Evolutionary conservation across 2,888 invertebrate species (phyloP).

Genomic region (Mythimna pallens): DNA sequence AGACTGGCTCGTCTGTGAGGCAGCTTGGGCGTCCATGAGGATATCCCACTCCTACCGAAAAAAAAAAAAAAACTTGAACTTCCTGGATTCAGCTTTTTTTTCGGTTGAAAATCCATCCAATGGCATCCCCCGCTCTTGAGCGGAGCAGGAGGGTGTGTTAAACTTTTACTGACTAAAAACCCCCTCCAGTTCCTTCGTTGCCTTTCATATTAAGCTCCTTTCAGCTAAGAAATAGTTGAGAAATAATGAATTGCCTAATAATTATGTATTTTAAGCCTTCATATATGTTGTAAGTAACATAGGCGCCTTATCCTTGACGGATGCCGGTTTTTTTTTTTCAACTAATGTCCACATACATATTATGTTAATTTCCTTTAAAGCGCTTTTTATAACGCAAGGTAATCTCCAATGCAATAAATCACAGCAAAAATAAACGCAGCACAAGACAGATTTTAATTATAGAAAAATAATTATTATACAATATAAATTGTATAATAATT

Average conservation of each 20-base stretch:
- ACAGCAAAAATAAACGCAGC: background rate
- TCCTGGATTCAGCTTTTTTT: background rate
- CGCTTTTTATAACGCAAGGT: background rate
- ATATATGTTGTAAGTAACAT: background rate
- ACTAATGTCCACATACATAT: slow-evolving; percentile 13
- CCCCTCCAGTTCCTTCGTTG: too few relatives aligned
- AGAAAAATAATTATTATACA: background rate
- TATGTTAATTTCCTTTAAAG: slow-evolving; percentile 14
- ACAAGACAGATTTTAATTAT: background rate
- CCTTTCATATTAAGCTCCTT: too few relatives aligned
- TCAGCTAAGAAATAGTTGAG: background rate
- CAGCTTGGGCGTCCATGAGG: too few relatives aligned
- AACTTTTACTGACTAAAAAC: too few relatives aligned
- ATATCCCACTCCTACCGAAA: too few relatives aligned
- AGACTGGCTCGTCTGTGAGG: too few relatives aligned
- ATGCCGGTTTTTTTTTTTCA: slow-evolving; percentile 12
- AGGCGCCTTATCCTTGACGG: background rate
- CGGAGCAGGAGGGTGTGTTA: too few relatives aligned
- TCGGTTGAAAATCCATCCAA: too few relatives aligned
- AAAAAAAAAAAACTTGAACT: too few relatives aligned
- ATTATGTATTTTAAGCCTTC: background rate
- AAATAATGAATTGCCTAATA: background rate
- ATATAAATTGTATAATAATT: too few relatives aligned
- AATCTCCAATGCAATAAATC: slow-evolving; percentile 9
- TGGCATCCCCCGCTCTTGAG: too few relatives aligned